phyloP scores from a whole-genome alignment of 2,888 invertebrate species.

The Sympetrum striolatum region DNA sequence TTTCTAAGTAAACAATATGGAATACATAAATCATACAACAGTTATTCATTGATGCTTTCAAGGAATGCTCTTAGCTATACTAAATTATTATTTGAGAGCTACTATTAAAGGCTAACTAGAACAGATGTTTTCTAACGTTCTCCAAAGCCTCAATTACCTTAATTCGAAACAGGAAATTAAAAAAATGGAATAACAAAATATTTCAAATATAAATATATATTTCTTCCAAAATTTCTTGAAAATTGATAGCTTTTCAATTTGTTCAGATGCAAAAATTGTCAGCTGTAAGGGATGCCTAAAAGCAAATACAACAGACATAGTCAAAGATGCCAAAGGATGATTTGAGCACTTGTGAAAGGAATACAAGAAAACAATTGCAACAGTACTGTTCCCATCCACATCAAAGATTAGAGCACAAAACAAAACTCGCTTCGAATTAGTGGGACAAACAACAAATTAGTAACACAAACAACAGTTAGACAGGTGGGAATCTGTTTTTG shows the following conservation, averaged over 20 bases:
- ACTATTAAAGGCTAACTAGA: not conserved
- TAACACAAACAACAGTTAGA: not conserved
- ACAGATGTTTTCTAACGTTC: not conserved
- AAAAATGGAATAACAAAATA: not conserved
- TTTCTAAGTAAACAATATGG: not conserved
- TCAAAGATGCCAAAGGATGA: not conserved
- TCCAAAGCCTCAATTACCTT: not conserved
- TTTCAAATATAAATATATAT: not conserved
- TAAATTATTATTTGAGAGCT: not conserved
- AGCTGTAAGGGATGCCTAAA: not conserved
- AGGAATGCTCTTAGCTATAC: not conserved
- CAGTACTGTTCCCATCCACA: constrained; percentile 39
- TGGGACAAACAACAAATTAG: not conserved
- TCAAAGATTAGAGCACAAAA: constrained; percentile 22
- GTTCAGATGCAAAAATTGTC: not conserved
- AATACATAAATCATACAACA: not conserved
- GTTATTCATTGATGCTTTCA: not conserved
- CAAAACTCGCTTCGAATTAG: not conserved
- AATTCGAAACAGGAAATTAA: not conserved
- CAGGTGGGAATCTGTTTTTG: not conserved
- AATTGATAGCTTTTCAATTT: not conserved
- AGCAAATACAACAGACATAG: not conserved
- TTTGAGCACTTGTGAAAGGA: not conserved
- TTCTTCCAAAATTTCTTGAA: not conserved
- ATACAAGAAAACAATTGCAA: not conserved